Conservation (phyloP, 2,797 vertebrate genomes). For the Kryptopterus vitreolus region DNA sequence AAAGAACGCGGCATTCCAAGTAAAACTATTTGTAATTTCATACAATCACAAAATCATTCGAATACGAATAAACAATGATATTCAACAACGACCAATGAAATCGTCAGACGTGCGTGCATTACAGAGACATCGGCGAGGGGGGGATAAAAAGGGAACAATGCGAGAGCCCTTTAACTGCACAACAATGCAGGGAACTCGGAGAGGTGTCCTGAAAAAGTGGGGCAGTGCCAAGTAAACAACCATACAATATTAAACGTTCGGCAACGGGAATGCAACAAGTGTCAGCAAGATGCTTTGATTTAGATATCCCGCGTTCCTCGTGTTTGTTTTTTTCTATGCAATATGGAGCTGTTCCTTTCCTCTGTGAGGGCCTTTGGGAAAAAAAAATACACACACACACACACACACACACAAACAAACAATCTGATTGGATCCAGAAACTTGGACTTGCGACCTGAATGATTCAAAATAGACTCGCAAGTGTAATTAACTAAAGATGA, state of each 20-base stretch:
- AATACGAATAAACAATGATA: not conserved
- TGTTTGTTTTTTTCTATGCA: not conserved
- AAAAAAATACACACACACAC: no score
- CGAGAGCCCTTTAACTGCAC: conserved; percentile 17
- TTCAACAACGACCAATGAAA: no score
- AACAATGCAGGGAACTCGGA: conserved; percentile 40
- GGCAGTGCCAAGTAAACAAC: conserved; percentile 23
- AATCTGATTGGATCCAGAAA: conserved; percentile 28
- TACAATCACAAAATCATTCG: not conserved
- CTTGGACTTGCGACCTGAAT: not conserved
- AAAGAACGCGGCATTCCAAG: not conserved
- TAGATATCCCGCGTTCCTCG: conserved; percentile 3
- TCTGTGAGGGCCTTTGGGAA: not conserved
- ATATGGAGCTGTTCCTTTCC: conserved; percentile 24
- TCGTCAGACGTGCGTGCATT: not conserved
- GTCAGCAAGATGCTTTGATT: conserved; percentile 5
- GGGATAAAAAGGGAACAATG: conserved; percentile 34
- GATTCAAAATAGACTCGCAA: not conserved
- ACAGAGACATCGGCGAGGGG: no score
- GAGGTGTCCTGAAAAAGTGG: conserved; percentile 29
- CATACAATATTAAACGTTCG: not conserved
- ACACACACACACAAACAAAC: conserved; percentile 18
- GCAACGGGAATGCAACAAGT: conserved; percentile 8
- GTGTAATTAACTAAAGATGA: not conserved
- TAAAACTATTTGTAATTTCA: no score